Evolutionary conservation across 2,888 invertebrate species (phyloP), one percentile per base, ranked within the genome.

Genomic region (Caradrina kadenii): DNA sequence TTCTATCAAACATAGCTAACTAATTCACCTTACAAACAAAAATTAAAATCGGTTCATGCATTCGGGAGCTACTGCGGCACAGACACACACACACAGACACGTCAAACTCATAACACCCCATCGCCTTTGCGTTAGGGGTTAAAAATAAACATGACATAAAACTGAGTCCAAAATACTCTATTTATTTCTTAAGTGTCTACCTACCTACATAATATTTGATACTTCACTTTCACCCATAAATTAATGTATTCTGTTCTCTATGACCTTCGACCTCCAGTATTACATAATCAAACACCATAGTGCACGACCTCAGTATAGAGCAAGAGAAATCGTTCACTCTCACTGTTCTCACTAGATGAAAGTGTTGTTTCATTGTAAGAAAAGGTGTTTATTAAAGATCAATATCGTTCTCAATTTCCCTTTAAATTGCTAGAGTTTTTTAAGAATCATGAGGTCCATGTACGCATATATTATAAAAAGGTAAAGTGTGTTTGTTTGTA

Each of bases 301-400:
- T 31, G 39, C 56, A 26, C 49, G 69, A 71, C 61, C 71, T 61
- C 58, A 19, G 63, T n/a, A n/a, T 56, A 48, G 52, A 74, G 39
- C 52, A 53, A 42, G 79, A 61, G 70, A 78, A 79, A 78, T 81
- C 79, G 56, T 26, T 60, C 53, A 60, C 66, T 80, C 69, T 81
- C 70, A 63, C 73, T 66, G 19, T 5, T 17, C 1, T 39, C 8
- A 39, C 49, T 39, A 64, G 60, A 80, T 52, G 49, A 70, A 63
- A 77, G 78, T 39, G 10, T 39, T 45, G 39, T 19, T 11, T n/a
- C 45, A 22, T 69, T 62, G 2, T 13, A 13, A 8, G 35, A 0
- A 35, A 35, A 22, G 1, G 2, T 8, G 8, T 22, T 52, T 48
- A 31, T 26, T 72, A 15, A 54, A 62, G 62, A 61, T 61, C 22